A percentile compares a stretch with the other conserved stretches of the same genome.
Conservation (phyloP, 2,888 invertebrate species). For the Cancer borealis region DNA sequence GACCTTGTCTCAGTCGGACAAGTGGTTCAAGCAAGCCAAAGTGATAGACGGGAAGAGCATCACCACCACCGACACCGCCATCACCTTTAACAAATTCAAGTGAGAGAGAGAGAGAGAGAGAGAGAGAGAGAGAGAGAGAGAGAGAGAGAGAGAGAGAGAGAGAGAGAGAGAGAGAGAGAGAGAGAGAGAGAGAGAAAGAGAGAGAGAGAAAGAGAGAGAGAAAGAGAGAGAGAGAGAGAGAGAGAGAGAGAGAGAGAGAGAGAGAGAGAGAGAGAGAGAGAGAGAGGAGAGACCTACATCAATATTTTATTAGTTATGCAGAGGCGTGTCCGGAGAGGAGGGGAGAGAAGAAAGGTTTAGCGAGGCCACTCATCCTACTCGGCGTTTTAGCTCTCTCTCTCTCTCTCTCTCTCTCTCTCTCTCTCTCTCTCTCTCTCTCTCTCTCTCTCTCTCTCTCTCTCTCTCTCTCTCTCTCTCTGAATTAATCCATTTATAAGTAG, state of each 20-base stretch:
- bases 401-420: not conserved
- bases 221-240: not conserved
- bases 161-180: conserved; percentile 44
- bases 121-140: conserved; percentile 31
- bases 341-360: not conserved
- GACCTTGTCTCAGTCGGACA: conserved; percentile 93
- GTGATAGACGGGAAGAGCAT: conserved; percentile 89
- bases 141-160: conserved; percentile 48
- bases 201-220: conserved; percentile 3
- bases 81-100: conserved; percentile 93
- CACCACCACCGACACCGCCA: conserved; percentile 93
- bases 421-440: not conserved
- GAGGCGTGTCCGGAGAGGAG: not conserved
- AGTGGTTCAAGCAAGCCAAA: conserved; percentile 96
- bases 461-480: not conserved
- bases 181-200: conserved; percentile 50
- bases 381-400: not conserved
- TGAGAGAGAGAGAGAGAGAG: conserved; percentile 79
- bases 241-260: not conserved
- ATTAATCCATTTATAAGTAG: not conserved
- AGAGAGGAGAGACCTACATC: not conserved
- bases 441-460: not conserved
- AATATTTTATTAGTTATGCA: not conserved
- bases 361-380: not conserved
- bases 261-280: conserved; percentile 29